A percentile compares a stretch with the other conserved stretches of the same genome.
These are phyloP conservation scores for Dromaius novaehollandiae DNA, from an alignment of 2,113 vertebrate genomes.

Conservation along the genomic window DNA sequence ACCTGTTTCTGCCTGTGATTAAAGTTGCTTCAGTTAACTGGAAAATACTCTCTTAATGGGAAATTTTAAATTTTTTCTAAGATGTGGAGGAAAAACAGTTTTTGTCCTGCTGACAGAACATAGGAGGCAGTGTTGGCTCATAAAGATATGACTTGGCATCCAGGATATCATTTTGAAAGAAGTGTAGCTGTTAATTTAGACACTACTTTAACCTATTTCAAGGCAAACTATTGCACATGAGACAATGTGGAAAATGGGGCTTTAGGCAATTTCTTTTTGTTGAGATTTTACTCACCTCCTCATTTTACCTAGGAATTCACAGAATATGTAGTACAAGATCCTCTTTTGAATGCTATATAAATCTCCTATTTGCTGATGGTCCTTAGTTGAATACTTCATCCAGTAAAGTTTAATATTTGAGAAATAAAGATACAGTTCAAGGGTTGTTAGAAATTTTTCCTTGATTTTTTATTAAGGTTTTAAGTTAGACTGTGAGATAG, in stretches of 20 bases:
- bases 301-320: neutral
- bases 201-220: neutral
- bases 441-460: neutral
- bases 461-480: neutral
- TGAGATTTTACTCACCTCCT: neutral
- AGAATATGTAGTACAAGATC: neutral
- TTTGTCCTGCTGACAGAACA: neutral
- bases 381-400: neutral
- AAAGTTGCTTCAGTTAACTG: neutral
- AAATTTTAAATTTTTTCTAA: neutral
- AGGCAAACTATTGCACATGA: neutral
- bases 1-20: neutral
- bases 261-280: neutral
- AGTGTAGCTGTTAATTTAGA: neutral
- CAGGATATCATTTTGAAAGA: neutral
- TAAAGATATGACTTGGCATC: neutral
- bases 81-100: neutral
- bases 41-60: neutral
- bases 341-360: neutral
- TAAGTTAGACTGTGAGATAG: neutral
- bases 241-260: neutral
- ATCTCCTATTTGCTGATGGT: neutral
- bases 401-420: neutral
- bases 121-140: conserved; percentile 35
- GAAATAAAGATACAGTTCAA: neutral